Evolutionary conservation across 2,113 vertebrate genomes (phyloP), one percentile per base, ranked within the genome.

Genomic region (Tetrao urogallus): DNA sequence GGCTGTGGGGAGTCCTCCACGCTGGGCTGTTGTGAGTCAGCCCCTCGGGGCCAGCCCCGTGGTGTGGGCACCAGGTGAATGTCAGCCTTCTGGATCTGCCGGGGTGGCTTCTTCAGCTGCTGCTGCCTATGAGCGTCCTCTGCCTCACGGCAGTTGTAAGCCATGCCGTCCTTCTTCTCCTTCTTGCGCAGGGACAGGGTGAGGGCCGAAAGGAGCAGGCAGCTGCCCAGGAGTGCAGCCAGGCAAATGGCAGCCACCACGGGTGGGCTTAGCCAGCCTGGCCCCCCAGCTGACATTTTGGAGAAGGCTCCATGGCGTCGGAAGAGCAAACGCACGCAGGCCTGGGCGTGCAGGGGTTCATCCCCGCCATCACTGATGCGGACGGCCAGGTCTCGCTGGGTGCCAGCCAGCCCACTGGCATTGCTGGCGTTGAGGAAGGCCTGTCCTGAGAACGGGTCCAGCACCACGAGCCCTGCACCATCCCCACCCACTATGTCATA

Each of bases 101-200:
- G 98, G 95, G 98, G 98, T 0, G 99, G 99, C 45, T 99, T 98
- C 70, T 98, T 98, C 32, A 99, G 99, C 90, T 99, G 99, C 94
- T 99, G 99, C 47, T 98, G 97, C 70, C 98, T 97, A 92, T 97
- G 99, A 25, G 98, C 98, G 0, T 98, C 98, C 88, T 99, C 99
- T 0, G 99, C 99, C 93, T 98, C 98, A 57, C 99, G 96, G 96
- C 99, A 99, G 96, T 99, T 99, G 97, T 99, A 99, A 20, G 99
- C 99, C 75, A 92, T 97, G 94, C 97, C 97, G 24, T 99, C 99
- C 54, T 98, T 97, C 96, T 98, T 99, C 71, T 99, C 98, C 1
- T 97, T 98, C 69, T 97, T 98, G 58, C 98, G 98, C 84, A 99
- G 96, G 4, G 98, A 99, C 54, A 98, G 97, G 13, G 98, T 97